A percentile compares a stretch with the other conserved stretches of the same genome.
Evolutionary conservation across 2,113 vertebrate genomes (phyloP).

Genomic region (Caranx ignobilis): DNA sequence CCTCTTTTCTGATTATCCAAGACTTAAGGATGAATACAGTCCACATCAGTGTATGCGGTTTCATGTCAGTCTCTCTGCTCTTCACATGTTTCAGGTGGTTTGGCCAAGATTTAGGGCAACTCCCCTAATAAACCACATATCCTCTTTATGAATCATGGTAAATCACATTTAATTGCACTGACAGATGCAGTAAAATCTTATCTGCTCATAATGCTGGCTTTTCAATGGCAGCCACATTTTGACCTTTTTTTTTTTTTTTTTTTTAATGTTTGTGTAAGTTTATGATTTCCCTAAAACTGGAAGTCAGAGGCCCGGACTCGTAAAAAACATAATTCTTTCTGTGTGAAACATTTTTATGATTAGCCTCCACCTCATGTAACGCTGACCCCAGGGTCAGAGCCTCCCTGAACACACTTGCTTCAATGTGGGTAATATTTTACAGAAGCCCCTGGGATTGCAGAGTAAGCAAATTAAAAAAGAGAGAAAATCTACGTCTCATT

Average conservation of each 20-base stretch:
- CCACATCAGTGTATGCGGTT: slow-evolving; percentile 3
- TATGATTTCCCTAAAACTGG: slow-evolving; percentile 78
- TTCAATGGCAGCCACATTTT: slow-evolving; percentile 60
- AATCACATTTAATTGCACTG: slow-evolving; percentile 65
- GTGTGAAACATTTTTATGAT: slow-evolving; percentile 66
- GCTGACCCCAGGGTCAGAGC: slow-evolving; percentile 44
- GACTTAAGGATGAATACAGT: not conserved
- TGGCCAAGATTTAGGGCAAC: not conserved
- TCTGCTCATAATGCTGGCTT: slow-evolving; percentile 65
- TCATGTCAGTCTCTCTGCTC: not conserved
- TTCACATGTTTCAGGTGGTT: slow-evolving; percentile 52
- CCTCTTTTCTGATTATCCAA: not conserved
- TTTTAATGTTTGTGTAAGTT: slow-evolving; percentile 71
- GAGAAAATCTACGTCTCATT: not conserved
- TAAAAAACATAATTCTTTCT: slow-evolving; percentile 65
- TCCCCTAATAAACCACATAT: slow-evolving; percentile 47
- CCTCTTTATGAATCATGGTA: slow-evolving; percentile 63
- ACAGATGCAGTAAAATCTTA: slow-evolving; percentile 70
- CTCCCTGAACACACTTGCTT: slow-evolving; percentile 37
- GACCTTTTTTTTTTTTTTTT: slow-evolving; percentile 1
- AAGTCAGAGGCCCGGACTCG: slow-evolving; percentile 61
- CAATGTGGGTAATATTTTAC: slow-evolving; percentile 50
- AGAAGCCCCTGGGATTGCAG: not conserved
- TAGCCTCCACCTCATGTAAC: slow-evolving; percentile 48
- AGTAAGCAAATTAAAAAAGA: no score